phyloP scores from a whole-genome alignment of 2,113 vertebrate species.

The Heteronetta atricapilla region DNA sequence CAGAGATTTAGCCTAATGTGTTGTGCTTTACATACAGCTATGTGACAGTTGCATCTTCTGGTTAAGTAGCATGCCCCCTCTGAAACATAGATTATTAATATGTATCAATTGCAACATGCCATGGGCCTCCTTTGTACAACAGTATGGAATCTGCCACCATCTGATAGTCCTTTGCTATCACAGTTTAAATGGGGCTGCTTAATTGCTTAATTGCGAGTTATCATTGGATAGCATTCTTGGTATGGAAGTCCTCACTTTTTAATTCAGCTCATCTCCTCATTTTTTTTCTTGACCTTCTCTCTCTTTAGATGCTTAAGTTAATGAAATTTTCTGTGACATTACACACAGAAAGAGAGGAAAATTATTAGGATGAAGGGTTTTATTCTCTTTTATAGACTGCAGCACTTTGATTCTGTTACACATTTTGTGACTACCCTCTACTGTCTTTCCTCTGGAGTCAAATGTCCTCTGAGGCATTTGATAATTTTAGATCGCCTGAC shows the following conservation, averaged over 20 bases:
- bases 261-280: neutral
- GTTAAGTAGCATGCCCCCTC: neutral
- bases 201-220: neutral
- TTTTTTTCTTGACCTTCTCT: neutral
- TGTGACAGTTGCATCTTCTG: neutral
- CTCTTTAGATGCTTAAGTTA: neutral
- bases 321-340: neutral
- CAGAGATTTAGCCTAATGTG: neutral
- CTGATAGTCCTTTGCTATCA: neutral
- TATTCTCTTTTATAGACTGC: neutral
- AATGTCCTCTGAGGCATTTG: neutral
- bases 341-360: neutral
- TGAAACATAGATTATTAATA: neutral
- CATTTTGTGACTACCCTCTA: neutral
- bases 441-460: neutral
- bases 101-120: neutral
- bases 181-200: neutral
- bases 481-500: neutral
- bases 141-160: neutral
- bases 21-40: neutral
- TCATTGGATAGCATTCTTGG: neutral
- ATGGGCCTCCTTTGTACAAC: neutral
- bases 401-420: neutral
- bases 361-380: neutral
- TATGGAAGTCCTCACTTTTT: neutral